phyloP scores from a whole-genome alignment of 2,797 vertebrate species.

The Anas flavirostris region DNA sequence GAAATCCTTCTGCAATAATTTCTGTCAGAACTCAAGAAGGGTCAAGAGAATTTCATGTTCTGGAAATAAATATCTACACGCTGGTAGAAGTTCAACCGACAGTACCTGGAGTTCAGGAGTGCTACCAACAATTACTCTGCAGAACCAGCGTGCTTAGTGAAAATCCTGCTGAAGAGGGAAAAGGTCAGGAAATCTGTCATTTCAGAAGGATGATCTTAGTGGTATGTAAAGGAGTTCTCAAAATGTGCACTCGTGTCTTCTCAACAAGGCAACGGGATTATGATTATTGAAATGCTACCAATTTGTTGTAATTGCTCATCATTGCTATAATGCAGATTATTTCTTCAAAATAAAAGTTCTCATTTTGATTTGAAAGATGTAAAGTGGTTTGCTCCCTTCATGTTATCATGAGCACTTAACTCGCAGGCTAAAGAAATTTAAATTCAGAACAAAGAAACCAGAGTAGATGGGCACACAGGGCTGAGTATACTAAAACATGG shows the following conservation, averaged over 20 bases:
- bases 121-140: conserved; percentile 3
- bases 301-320: neutral
- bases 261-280: neutral
- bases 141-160: fast-evolving
- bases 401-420: neutral
- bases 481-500: neutral
- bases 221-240: neutral
- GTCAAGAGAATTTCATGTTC: conserved; percentile 25
- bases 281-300: neutral
- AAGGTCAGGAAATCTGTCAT: conserved; percentile 5
- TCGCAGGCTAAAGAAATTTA: neutral
- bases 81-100: neutral
- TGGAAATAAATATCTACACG: neutral
- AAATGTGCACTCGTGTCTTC: neutral
- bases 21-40: neutral
- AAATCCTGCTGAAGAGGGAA: neutral
- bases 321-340: neutral
- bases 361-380: neutral
- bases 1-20: neutral
- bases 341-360: neutral
- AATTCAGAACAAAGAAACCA: neutral
- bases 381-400: neutral
- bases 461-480: neutral
- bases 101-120: neutral
- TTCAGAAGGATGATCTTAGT: neutral